Evolutionary conservation across 2,888 invertebrate genomes (phyloP).

Genomic region (Antheraea assamensis): DNA sequence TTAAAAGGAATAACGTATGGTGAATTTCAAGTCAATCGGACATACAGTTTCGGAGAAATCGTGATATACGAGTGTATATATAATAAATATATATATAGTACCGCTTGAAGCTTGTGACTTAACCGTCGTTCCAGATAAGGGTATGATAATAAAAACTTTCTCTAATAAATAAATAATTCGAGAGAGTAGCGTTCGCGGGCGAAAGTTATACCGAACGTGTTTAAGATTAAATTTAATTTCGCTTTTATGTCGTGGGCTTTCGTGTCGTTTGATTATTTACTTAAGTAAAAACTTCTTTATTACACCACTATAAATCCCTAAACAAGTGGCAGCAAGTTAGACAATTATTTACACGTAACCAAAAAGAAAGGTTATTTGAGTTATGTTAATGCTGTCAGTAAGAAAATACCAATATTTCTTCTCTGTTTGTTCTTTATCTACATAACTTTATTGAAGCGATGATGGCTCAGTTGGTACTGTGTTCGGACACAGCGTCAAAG

Average conservation of each 20-base stretch:
- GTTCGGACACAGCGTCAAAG: too few species aligned
- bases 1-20: too few species aligned
- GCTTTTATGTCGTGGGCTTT: slow-evolving; percentile 30
- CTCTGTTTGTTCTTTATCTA: too few species aligned
- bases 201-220: slow-evolving; percentile 38
- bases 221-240: slow-evolving; percentile 45
- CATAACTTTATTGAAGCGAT: too few species aligned
- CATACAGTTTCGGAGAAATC: too few species aligned
- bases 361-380: neutral
- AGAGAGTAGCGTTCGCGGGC: slow-evolving; percentile 40
- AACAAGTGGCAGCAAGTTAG: neutral
- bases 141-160: slow-evolving; percentile 54
- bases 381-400: neutral
- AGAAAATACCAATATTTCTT: too few species aligned
- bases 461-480: too few species aligned
- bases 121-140: slow-evolving; percentile 24
- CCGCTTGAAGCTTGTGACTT: slow-evolving; percentile 23
- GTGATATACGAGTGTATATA: too few species aligned
- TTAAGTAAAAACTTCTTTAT: neutral
- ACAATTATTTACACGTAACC: neutral
- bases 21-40: too few species aligned
- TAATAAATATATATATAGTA: too few species aligned
- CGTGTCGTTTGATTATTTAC: neutral
- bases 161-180: slow-evolving; percentile 56
- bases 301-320: neutral